Evolutionary conservation across 2,113 vertebrate species (phyloP).

Genomic region (Zosterops borbonicus): DNA sequence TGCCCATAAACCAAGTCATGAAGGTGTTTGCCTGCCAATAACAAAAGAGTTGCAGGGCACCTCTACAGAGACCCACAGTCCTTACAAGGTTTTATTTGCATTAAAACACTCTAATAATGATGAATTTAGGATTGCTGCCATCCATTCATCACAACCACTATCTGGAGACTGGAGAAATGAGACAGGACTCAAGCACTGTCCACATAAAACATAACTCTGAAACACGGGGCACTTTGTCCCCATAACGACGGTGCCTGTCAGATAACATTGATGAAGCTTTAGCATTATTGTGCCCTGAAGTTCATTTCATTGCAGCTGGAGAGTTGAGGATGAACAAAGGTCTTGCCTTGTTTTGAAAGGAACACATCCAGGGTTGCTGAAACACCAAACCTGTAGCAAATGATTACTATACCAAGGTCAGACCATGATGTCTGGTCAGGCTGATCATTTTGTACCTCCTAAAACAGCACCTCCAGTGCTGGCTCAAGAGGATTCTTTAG

Average conservation of each 20-base stretch:
- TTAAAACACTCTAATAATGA: not conserved
- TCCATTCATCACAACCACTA: not conserved
- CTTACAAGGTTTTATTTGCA: slow-evolving; percentile 4
- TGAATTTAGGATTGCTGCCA: slow-evolving; percentile 4
- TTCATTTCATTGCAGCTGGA: not conserved
- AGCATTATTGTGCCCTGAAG: slow-evolving; percentile 34
- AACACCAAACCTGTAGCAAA: not conserved
- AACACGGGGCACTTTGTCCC: not conserved
- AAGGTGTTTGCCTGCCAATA: not conserved
- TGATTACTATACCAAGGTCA: not conserved
- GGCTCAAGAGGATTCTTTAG: not conserved
- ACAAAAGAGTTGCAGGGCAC: not conserved
- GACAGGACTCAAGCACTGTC: not conserved
- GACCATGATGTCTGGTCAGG: not conserved
- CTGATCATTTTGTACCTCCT: not conserved
- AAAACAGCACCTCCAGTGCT: not conserved
- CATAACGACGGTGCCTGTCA: slow-evolving; percentile 6
- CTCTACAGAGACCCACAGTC: not conserved
- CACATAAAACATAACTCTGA: not conserved
- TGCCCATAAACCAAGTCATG: not conserved
- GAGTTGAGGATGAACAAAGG: not conserved
- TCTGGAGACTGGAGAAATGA: not conserved
- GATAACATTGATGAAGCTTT: slow-evolving; percentile 31
- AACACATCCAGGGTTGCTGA: not conserved
- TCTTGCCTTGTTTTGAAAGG: slow-evolving; percentile 32